Evolutionary conservation across 2,797 vertebrate genomes (phyloP).

Genomic region (Oryzias sinensis): DNA sequence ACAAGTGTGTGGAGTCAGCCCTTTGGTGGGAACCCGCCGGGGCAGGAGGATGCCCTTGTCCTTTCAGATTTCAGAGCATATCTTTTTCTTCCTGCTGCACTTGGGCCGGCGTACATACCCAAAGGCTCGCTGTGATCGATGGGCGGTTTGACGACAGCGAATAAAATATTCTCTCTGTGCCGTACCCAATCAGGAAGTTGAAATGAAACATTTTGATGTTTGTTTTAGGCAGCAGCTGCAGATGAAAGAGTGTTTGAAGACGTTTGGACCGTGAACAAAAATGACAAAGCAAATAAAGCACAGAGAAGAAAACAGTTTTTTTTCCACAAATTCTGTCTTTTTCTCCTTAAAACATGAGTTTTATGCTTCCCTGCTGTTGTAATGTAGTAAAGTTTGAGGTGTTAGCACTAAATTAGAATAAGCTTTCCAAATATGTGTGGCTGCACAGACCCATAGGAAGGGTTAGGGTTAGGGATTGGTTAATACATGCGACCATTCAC

Average conservation of each 20-base stretch:
- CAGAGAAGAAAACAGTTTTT: constrained; percentile 32
- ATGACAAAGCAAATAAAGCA: constrained; percentile 16
- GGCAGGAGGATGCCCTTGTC: constrained; percentile 69
- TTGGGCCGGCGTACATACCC: constrained; percentile 30
- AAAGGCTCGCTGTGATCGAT: constrained; percentile 54
- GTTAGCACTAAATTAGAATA: constrained; percentile 16
- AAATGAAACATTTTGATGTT: constrained; percentile 16
- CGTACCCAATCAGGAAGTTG: constrained; percentile 16
- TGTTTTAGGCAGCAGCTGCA: constrained; percentile 15
- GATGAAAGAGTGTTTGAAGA: constrained; percentile 10
- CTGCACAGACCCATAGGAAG: too few relatives aligned
- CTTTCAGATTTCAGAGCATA: constrained; percentile 62
- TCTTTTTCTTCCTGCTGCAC: constrained; percentile 48
- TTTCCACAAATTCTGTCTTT: constrained; percentile 21
- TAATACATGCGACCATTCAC: too few relatives aligned
- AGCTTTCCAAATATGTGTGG: not conserved
- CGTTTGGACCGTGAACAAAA: not conserved
- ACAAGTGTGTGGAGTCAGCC: constrained; percentile 74
- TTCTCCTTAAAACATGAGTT: constrained; percentile 35
- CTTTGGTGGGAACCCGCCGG: constrained; percentile 66
- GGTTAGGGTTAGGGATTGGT: too few relatives aligned
- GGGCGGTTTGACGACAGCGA: constrained; percentile 43
- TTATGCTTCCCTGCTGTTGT: constrained; percentile 15
- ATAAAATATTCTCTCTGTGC: constrained; percentile 45
- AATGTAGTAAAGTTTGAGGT: constrained; percentile 11